Percentiles rank a stretch among this genome's conserved stretches.
Conservation (phyloP, 1,140 invertebrate species). For the Drosophila santomea region DNA sequence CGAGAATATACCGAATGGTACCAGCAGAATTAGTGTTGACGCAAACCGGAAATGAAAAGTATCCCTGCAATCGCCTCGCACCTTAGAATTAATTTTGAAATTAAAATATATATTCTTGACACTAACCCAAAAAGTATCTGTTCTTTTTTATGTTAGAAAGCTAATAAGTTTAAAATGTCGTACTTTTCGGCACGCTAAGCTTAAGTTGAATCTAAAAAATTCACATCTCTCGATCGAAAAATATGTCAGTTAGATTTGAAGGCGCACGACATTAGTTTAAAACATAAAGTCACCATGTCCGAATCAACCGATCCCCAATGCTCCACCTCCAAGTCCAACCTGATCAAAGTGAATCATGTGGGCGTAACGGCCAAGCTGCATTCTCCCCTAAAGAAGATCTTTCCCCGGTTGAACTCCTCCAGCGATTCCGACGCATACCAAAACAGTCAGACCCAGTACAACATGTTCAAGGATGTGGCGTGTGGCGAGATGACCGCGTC, state of each 20-base stretch:
- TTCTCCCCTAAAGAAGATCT: constrained; percentile 64
- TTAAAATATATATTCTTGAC: no score
- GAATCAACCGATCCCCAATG: constrained; percentile 53
- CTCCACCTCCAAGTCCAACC: constrained; percentile 65
- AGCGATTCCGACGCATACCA: constrained; percentile 66
- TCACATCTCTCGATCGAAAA: background rate
- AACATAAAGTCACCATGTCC: constrained; percentile 46
- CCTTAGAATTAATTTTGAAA: no score
- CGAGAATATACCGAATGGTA: background rate
- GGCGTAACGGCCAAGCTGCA: constrained; percentile 76
- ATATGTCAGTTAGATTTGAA: constrained; percentile 19
- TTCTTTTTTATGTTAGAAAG: no score
- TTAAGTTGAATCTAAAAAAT: background rate
- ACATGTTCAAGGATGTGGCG: constrained; percentile 57
- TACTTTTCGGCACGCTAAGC: background rate
- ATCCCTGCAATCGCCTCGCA: no score
- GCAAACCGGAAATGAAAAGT: background rate
- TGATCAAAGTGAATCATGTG: constrained; percentile 77
- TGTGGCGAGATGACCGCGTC: constrained; percentile 38
- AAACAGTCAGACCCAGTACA: constrained; percentile 49
- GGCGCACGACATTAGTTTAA: background rate
- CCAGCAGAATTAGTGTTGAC: background rate
- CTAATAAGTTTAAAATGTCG: no score
- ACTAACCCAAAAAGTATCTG: no score
- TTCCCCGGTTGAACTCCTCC: constrained; percentile 55